phyloP scores from a whole-genome alignment of 1,140 invertebrate genomes.

The Paramacrobiotus metropolitanus region DNA sequence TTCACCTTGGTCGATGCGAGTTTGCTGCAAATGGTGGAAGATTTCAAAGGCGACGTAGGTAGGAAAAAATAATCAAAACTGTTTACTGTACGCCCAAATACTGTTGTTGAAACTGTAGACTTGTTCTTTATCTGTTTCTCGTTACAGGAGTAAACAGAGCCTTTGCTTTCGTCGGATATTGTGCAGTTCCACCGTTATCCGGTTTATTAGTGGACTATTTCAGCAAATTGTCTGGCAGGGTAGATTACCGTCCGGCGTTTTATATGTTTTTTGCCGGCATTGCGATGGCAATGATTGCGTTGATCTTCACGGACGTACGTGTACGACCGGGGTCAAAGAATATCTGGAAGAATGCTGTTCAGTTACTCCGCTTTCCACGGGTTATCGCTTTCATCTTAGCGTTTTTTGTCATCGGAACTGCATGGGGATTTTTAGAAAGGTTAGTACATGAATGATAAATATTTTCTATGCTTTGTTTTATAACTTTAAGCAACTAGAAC shows the following conservation, averaged over 20 bases:
- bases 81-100: too few species aligned
- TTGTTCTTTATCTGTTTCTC: too few species aligned
- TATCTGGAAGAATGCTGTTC: slow-evolving; percentile 41
- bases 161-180: background rate
- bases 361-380: slow-evolving; percentile 43
- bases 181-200: background rate
- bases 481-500: too few species aligned
- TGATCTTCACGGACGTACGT: slow-evolving; percentile 46
- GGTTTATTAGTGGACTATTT: slow-evolving; percentile 39
- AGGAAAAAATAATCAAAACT: too few species aligned
- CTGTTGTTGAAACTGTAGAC: too few species aligned
- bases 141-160: too few species aligned
- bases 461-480: slow-evolving; percentile 1
- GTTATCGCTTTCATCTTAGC: slow-evolving; percentile 43
- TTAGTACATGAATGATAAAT: background rate
- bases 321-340: slow-evolving; percentile 48
- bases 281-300: slow-evolving; percentile 36
- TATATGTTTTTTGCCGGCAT: slow-evolving; percentile 37
- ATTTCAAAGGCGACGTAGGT: background rate
- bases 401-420: slow-evolving; percentile 43
- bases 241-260: slow-evolving; percentile 42
- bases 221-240: slow-evolving; percentile 25
- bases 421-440: slow-evolving; percentile 7
- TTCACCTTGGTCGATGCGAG: background rate
- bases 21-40: background rate